These are phyloP conservation scores for Toxotes lorentzi DNA, from an alignment of 2,797 vertebrate genomes.

Conservation along the genomic window DNA sequence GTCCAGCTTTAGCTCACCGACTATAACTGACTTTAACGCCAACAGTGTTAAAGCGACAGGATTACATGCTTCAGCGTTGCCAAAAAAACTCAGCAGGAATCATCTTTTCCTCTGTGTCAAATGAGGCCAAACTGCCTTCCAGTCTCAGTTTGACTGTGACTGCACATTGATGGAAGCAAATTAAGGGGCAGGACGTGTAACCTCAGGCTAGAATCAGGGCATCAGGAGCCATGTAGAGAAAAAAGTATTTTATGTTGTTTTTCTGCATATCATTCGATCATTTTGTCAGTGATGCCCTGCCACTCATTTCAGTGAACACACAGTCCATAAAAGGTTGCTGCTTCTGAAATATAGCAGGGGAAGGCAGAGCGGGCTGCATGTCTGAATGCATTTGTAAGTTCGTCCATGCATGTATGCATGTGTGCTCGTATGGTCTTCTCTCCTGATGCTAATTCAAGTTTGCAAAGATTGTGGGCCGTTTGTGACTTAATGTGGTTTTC, in stretches of 20 bases:
- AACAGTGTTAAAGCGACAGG: background rate
- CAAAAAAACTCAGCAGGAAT: conserved; percentile 21
- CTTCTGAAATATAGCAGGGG: conserved; percentile 21
- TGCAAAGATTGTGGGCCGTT: conserved; percentile 67
- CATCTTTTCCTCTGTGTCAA: conserved; percentile 13
- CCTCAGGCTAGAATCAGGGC: conserved; percentile 28
- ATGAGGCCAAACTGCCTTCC: conserved; percentile 26
- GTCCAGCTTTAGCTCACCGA: background rate
- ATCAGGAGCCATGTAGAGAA: background rate
- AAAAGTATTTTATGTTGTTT: conserved; percentile 11
- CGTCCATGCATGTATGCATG: conserved; percentile 26
- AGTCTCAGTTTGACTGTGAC: conserved; percentile 16
- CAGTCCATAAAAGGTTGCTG: conserved; percentile 30
- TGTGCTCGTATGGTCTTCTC: conserved; percentile 23
- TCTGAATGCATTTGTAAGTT: conserved; percentile 49
- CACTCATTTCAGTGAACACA: conserved; percentile 17
- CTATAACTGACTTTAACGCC: conserved; percentile 1
- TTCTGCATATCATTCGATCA: conserved; percentile 27
- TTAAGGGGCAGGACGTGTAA: conserved; percentile 20
- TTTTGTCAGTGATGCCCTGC: conserved; percentile 12
- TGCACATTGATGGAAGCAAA: conserved; percentile 42
- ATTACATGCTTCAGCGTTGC: conserved; percentile 11
- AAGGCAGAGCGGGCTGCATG: conserved; percentile 37
- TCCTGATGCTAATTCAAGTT: conserved; percentile 58
- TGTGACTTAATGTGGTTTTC: conserved; percentile 72